Percentiles rank a stretch among this genome's conserved stretches.
Evolutionary conservation across 2,797 vertebrate genomes (phyloP).

Genomic region (Tympanoctomys barrerae): DNA sequence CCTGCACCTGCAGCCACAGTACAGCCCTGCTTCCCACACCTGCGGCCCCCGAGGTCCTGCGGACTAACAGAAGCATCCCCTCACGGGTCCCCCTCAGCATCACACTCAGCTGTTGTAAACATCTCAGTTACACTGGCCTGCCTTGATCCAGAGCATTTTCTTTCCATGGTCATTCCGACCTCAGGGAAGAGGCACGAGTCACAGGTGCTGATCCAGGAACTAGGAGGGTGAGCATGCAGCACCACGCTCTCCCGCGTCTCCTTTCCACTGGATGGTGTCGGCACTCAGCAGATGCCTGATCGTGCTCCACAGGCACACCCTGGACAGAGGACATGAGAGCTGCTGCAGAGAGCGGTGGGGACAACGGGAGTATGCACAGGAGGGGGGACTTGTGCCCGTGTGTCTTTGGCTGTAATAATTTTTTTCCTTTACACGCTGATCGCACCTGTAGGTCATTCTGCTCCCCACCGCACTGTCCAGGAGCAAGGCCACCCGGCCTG

Average conservation of each 20-base stretch:
- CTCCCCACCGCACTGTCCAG: neutral
- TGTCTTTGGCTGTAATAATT: neutral
- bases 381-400: neutral
- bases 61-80: neutral
- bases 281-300: neutral
- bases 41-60: neutral
- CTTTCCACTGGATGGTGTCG: neutral
- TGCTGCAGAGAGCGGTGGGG: neutral
- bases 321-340: neutral
- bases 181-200: neutral
- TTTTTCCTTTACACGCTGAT: neutral
- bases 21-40: neutral
- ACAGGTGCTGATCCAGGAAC: neutral
- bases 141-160: neutral
- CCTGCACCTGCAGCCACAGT: too few species aligned
- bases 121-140: neutral
- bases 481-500: neutral
- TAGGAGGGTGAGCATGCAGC: neutral
- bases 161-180: neutral
- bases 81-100: neutral
- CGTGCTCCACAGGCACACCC: neutral
- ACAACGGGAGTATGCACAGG: rapidly evolving
- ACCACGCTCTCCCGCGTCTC: neutral
- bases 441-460: neutral
- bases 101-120: neutral